These are phyloP conservation scores for Tholera decimalis DNA, from an alignment of 2,888 invertebrate species.

Conservation along the genomic window DNA sequence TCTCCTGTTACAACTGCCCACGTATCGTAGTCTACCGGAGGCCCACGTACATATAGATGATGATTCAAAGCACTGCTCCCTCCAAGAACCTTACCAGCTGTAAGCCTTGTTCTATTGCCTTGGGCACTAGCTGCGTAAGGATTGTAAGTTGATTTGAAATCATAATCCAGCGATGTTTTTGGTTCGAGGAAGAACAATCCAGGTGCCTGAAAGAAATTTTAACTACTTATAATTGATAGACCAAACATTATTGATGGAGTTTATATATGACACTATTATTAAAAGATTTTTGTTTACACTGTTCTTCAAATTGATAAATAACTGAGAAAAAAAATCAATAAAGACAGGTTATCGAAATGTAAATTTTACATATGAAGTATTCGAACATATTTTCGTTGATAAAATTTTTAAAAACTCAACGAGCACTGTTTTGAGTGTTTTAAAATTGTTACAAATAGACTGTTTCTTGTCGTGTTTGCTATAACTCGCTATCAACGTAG, in stretches of 20 bases:
- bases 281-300: neutral
- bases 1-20: constrained; percentile 32
- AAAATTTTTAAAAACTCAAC: too few species aligned
- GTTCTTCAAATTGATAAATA: neutral
- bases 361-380: too few species aligned
- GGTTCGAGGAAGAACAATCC: constrained; percentile 26
- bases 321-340: too few species aligned
- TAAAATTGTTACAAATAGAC: too few species aligned
- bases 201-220: constrained; percentile 24
- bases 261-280: too few species aligned
- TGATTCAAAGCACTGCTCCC: constrained; percentile 45
- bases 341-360: too few species aligned
- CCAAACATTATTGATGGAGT: too few species aligned
- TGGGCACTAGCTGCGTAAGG: constrained; percentile 27
- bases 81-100: constrained; percentile 45
- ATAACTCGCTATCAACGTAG: too few species aligned
- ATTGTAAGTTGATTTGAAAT: constrained; percentile 38
- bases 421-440: too few species aligned
- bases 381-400: too few species aligned
- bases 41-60: constrained; percentile 12
- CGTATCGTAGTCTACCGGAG: constrained; percentile 11
- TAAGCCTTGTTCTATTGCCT: constrained; percentile 33
- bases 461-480: too few species aligned
- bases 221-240: neutral
- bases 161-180: constrained; percentile 21